Conservation (phyloP, 2,888 invertebrate genomes). For the Griposia aprilina region DNA sequence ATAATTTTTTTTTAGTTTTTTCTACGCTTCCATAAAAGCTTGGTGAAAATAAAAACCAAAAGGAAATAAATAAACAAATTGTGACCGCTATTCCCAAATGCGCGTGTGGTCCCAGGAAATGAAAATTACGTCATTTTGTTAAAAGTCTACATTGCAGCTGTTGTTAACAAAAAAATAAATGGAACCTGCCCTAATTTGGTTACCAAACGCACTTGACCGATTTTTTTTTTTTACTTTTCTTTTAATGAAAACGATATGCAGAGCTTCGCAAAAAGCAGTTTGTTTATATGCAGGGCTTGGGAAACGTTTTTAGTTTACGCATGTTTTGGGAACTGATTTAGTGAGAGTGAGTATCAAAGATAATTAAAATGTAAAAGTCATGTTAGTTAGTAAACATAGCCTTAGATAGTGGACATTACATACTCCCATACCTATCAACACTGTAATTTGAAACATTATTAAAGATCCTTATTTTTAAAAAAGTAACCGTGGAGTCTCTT, state of each 20-base stretch:
- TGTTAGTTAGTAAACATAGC: neutral
- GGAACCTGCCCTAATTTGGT: conserved; percentile 50
- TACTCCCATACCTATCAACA: too few relatives aligned
- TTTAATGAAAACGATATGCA: conserved; percentile 58
- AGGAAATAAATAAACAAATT: conserved; percentile 8
- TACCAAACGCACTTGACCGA: conserved; percentile 60
- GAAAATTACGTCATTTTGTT: conserved; percentile 56
- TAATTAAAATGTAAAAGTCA: neutral
- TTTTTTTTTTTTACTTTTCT: conserved; percentile 43
- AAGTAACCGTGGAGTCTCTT: too few relatives aligned
- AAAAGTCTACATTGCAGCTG: conserved; percentile 62
- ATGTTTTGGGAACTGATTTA: conserved; percentile 5
- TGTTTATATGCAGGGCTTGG: conserved; percentile 37
- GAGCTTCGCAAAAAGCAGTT: conserved; percentile 49
- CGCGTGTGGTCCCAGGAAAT: conserved; percentile 58
- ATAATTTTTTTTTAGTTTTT: too few relatives aligned
- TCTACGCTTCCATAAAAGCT: too few relatives aligned
- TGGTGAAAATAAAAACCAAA: neutral
- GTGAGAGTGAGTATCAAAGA: conserved; percentile 5
- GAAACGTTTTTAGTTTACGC: conserved; percentile 25
- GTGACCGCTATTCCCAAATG: conserved; percentile 8
- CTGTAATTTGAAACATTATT: too few relatives aligned
- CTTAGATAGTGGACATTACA: too few relatives aligned
- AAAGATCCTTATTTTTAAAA: too few relatives aligned
- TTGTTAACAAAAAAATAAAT: conserved; percentile 62